Base-by-base conservation (phyloP, 2,888 invertebrate species). In the Ypsolopha sequella region DNA sequence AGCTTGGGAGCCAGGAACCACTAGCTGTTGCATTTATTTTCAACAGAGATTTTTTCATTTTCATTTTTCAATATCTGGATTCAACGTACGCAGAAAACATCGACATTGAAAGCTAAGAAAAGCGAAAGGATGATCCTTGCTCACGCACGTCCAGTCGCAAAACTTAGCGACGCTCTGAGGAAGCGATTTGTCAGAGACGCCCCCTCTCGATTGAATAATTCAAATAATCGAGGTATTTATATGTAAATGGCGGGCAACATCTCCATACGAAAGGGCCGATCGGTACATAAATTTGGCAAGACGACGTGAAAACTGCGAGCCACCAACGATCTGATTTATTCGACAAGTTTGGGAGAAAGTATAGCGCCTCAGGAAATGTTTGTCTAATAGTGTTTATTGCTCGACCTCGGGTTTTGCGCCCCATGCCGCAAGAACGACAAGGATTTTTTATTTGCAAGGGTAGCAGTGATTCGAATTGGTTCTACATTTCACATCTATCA, bases 181-280 rank as follows among this genome's bases (percentile, higher is more conserved):
- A 86, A 86, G 82, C 80, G 84, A 86, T 86, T 85, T 85, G 86
- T 86, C 86, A 86, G 82, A 70, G 78, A 75, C 86, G 81, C 86
- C 85, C 85, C 84, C 84, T 84, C 86, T 85, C 86, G 82, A 86
- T 86, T 86, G 86, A 86, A 86, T 86, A 86, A 86, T 86, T 86
- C 86, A 86, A 86, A 86, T 86, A 86, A 86, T 86, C 84, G 85
- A 81, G 82, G 85, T 85, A 85, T 86, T 86, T 85, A 86, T 85
- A 86, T 85, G 86, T 85, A 85, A 85, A 86, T 85, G 79, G 82
- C 79, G 75, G 78, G 70, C 78, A 75, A 78, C 80, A 86, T 86
- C 86, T 84, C 85, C 86, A 86, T 86, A 84, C 85, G 86, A 85
- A 86, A 86, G 85, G 85, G 77, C 81, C 84, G 81, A 82, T 80